These are phyloP conservation scores for Saccostrea glomerata DNA, from an alignment of 1,140 invertebrate genomes.

Conservation along the genomic window DNA sequence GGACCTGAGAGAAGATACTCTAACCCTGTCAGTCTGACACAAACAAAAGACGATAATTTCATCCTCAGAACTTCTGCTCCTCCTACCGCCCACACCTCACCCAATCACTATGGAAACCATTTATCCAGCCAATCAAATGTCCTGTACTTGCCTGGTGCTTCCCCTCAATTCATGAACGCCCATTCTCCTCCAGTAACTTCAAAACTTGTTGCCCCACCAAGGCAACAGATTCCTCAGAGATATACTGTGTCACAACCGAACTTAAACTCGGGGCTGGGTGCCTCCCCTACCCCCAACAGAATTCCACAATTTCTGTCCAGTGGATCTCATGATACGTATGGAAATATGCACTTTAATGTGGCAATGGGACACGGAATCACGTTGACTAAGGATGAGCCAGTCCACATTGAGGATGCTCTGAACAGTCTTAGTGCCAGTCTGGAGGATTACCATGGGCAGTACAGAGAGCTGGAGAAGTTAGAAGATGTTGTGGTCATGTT, in stretches of 20 bases:
- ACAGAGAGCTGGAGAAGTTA: slow-evolving; percentile 78
- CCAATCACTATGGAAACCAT: slow-evolving; percentile 30
- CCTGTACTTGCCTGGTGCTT: slow-evolving; percentile 38
- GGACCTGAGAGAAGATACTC: slow-evolving; percentile 66
- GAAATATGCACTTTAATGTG: slow-evolving; percentile 56
- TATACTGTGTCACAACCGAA: slow-evolving; percentile 23
- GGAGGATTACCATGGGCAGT: slow-evolving; percentile 81
- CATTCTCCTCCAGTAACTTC: slow-evolving; percentile 19
- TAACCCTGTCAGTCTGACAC: slow-evolving; percentile 59
- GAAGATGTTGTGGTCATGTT: slow-evolving; percentile 77
- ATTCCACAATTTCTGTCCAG: slow-evolving; percentile 27
- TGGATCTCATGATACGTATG: slow-evolving; percentile 21
- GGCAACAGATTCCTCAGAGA: slow-evolving; percentile 20
- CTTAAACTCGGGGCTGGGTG: not conserved
- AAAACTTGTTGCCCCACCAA: not conserved
- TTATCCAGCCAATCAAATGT: slow-evolving; percentile 47
- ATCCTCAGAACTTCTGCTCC: slow-evolving; percentile 67
- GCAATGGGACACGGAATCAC: slow-evolving; percentile 59
- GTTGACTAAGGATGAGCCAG: slow-evolving; percentile 60
- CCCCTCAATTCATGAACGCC: slow-evolving; percentile 14
- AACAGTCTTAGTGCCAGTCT: slow-evolving; percentile 73
- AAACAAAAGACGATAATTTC: slow-evolving; percentile 71
- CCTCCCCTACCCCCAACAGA: slow-evolving; percentile 27
- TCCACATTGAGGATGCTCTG: slow-evolving; percentile 74
- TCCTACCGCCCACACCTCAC: slow-evolving; percentile 46